Evolutionary conservation across 2,888 invertebrate genomes (phyloP).

Genomic region (Tipula unca): DNA sequence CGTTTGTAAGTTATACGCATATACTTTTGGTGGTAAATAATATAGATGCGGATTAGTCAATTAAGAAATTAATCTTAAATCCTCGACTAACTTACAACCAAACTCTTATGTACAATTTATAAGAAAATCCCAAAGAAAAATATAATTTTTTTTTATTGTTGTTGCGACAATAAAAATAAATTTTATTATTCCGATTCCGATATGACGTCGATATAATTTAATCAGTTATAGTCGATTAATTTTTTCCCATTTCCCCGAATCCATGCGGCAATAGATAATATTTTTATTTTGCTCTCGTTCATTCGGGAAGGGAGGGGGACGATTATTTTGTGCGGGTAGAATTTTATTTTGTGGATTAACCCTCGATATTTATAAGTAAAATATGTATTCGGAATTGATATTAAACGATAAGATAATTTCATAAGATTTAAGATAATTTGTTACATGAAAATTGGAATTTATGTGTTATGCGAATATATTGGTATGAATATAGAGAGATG

Average conservation of each 20-base stretch:
- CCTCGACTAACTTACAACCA: not conserved
- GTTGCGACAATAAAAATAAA: constrained; percentile 3
- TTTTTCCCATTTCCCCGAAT: not conserved
- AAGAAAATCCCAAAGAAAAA: not conserved
- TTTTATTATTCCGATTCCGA: not conserved
- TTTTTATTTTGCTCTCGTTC: not conserved
- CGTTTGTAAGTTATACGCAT: not conserved
- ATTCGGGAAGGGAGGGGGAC: not conserved
- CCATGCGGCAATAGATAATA: not conserved
- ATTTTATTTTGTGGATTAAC: not conserved
- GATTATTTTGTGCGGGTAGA: not conserved
- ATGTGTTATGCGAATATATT: not conserved
- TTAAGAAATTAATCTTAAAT: not conserved
- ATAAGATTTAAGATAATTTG: not conserved
- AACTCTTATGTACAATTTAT: not conserved
- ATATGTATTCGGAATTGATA: not conserved
- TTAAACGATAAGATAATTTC: not conserved
- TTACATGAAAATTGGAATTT: not conserved
- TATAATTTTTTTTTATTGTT: not conserved
- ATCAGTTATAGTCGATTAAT: not conserved
- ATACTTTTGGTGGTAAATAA: not conserved
- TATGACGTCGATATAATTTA: not conserved
- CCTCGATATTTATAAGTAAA: not conserved
- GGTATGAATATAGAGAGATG: not conserved
- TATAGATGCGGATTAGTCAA: not conserved